Evolutionary conservation across 1,140 invertebrate species (phyloP), one percentile per base, ranked within the genome.

Genomic region (Drosophila miranda): DNA sequence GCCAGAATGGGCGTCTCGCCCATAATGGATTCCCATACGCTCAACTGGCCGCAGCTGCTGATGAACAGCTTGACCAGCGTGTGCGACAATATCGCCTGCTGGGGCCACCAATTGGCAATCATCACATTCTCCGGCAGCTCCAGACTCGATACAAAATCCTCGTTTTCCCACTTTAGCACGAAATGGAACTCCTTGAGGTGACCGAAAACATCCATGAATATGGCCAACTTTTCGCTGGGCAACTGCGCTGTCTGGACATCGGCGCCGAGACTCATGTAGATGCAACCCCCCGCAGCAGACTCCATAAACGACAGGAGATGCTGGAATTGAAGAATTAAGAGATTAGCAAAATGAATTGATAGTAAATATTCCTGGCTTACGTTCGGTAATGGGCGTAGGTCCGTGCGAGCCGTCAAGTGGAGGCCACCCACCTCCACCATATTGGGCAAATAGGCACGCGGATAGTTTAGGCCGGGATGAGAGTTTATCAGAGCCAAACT

Each of bases 141-240:
- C 60, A 51, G 49, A 0, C 92, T 91, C 6, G 90, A 86, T 6
- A 62, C 23, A 21, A 94, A 78, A 38, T 87, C 76, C 2, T 93
- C 93, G 1, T 90, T 91, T 78, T 95, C 94, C 93, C 93, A 95
- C 86, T 95, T 96, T 92, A 94, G 93, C 0, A 95, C 64, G 4
- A 95, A 92, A 28, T 92, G 93, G 8, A 89, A 84, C 50, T 94
- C 92, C 8, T 93, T 93, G 0, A 95, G 74, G 48, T 91, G 90
- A 9, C 70, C 78, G 55, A 95, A 93, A 1, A 93, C 92, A 7
- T 93, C 79, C 3, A 90, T 42, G n/a, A 90, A 28, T 2, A 73
- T 92, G 2, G 92, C 68, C 28, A 93, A 79, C 60, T 93, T 94
- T 0, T 93, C 92, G 8, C 71, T 26, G 0, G 93, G 91, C 75